Evolutionary conservation across 1,140 invertebrate genomes (phyloP).

Genomic region (Drosophila sturtevanti): DNA sequence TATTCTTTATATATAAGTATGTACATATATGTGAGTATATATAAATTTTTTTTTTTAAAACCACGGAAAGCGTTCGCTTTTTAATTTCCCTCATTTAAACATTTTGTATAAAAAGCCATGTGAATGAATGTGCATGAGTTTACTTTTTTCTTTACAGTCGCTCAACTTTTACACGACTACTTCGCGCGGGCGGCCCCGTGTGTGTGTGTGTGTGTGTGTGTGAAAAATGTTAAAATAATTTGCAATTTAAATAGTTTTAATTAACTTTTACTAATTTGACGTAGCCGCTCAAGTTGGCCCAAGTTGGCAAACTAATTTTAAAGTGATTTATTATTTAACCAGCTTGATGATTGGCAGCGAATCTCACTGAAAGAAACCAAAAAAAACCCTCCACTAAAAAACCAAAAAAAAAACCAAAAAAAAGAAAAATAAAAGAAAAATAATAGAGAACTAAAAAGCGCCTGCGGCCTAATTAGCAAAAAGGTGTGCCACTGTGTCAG

Average conservation of each 20-base stretch:
- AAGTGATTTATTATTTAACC: conserved; percentile 81
- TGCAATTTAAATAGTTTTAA: conserved; percentile 82
- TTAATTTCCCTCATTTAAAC: conserved; percentile 74
- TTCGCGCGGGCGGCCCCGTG: neutral
- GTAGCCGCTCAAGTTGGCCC: conserved; percentile 68
- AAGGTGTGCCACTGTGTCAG: conserved; percentile 25
- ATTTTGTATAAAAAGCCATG: conserved; percentile 60
- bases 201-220: conserved; percentile 28
- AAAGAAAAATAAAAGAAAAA: conserved; percentile 12
- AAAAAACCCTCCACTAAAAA: conserved; percentile 13
- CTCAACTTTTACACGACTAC: conserved; percentile 53
- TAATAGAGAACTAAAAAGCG: conserved; percentile 23
- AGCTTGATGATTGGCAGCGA: conserved; percentile 69
- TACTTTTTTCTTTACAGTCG: conserved; percentile 25
- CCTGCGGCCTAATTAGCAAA: conserved; percentile 63
- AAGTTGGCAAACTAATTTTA: conserved; percentile 81
- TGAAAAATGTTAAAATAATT: conserved; percentile 75
- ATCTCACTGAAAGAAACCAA: conserved; percentile 23
- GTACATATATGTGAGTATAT: neutral
- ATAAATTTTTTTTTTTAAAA: neutral
- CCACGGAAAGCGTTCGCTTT: conserved; percentile 26
- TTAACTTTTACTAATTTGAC: conserved; percentile 80
- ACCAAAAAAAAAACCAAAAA: neutral
- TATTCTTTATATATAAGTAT: neutral
- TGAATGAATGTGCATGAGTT: conserved; percentile 10